phyloP scores from a whole-genome alignment of 1,140 invertebrate species.

The Drosophila lini region DNA sequence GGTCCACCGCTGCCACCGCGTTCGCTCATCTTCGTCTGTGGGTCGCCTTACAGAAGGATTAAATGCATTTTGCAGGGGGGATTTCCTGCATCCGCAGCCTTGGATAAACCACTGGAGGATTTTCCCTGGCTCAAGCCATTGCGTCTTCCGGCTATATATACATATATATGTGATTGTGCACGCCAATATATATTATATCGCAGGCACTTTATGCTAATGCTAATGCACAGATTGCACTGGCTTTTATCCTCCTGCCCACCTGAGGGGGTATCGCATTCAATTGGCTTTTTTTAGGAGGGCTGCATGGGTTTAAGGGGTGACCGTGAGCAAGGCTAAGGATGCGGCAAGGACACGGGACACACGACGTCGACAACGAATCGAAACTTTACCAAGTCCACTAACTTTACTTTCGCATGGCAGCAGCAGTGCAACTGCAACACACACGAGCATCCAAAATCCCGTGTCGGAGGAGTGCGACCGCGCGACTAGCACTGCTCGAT shows the following conservation, averaged over 20 bases:
- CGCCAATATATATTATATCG: constrained; percentile 23
- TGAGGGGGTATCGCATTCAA: constrained; percentile 31
- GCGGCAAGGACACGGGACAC: constrained; percentile 43
- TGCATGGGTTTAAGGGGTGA: background rate
- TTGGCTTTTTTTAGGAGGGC: constrained; percentile 15
- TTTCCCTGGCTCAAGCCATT: constrained; percentile 24
- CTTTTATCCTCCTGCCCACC: constrained; percentile 30
- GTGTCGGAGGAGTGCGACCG: constrained; percentile 37
- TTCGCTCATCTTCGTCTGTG: constrained; percentile 7
- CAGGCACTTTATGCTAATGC: constrained; percentile 53
- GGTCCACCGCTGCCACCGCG: constrained; percentile 51
- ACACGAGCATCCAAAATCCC: constrained; percentile 28
- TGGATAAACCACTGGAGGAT: constrained; percentile 5
- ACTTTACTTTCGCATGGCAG: constrained; percentile 32
- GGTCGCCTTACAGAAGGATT: constrained; percentile 24
- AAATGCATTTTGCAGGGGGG: constrained; percentile 36
- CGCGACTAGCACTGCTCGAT: constrained; percentile 64
- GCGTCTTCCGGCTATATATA: constrained; percentile 35
- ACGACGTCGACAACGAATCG: constrained; percentile 37
- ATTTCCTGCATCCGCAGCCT: constrained; percentile 27
- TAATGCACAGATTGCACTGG: constrained; percentile 46
- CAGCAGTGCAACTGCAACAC: constrained; percentile 29
- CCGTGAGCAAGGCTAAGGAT: constrained; percentile 59
- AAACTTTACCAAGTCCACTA: constrained; percentile 41
- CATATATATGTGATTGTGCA: constrained; percentile 11